Evolutionary conservation across 2,113 vertebrate genomes (phyloP), one percentile per base, ranked within the genome.

Genomic region (Rhinolophus sinicus): DNA sequence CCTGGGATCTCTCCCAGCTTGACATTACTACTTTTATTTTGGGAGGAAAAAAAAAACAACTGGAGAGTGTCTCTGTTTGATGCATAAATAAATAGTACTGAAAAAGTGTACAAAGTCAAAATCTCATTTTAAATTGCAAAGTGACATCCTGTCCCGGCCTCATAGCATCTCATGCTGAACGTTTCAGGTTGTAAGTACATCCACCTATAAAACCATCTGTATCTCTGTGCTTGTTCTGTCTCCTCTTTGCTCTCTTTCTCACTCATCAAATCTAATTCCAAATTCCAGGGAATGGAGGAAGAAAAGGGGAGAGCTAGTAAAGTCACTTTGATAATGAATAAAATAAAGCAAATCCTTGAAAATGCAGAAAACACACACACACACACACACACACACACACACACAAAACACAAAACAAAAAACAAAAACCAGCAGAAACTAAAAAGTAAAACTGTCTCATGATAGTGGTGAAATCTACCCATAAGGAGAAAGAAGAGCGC

Each of bases 11-110:
- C 40, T 56, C 38, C 73, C 40, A 73, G 62, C 24, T 91, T 96
- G 85, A 82, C n/a, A 22, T 40, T 24, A 62, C 50, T 87, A 76
- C 54, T 95, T 97, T 97, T 14, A 94, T 94, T 76, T 96, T 85
- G 30, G 21, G 21, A 44, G 26, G 14, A 72, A 35, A 40, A 76
- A 64, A 22, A 58, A 8, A 58, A 58, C 47, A 50, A 50, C 47
- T 64, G 28, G n/a, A 44, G 7, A 64, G 13, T 64, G 24, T 78
- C 50, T 92, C 70, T 90, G 58, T 92, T 69, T 94, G 52, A 70
- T 85, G 16, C 58, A 90, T 87, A 92, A 95, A 88, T 90, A 94
- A 94, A 94, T 72, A 80, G 56, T 64, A 75, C 33, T 64, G 19
- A 56, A 75, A 93, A 86, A 70, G 58, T 89, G 64, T 89, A 95